Evolutionary conservation across 1,140 invertebrate species (phyloP), one percentile per base, ranked within the genome.

Genomic region (Magallana gigas): DNA sequence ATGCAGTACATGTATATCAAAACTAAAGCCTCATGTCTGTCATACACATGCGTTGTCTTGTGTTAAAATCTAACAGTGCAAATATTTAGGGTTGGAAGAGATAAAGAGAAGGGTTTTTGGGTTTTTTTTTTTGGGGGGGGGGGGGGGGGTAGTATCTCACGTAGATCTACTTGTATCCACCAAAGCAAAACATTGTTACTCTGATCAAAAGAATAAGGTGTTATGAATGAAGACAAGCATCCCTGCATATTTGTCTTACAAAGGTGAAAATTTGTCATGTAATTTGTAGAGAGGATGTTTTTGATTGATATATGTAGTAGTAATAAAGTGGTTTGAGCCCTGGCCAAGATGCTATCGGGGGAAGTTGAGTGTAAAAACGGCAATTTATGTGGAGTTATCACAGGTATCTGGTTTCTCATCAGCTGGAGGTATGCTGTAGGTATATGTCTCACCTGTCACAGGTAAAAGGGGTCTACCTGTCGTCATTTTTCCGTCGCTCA

Each of bases 331-430:
- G 68, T 29, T 76, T 36, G 11, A 76, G 3, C 36, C 23, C 23
- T 76, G 68, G 68, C 8, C 4, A 29, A 76, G 68, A 76, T 76
- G 68, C 68, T 76, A 76, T 76, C 68, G 68, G 68, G 68, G 68
- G 29, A 48, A 76, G 68, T 76, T 76, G 68, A 76, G 23, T 76
- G 68, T 76, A 12, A 76, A 76, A 76, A 29, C 29, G 68, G 23
- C 68, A 29, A 76, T 76, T 76, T 76, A 76, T 76, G 68, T 76
- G 11, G 68, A 18, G 68, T 76, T 76, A 76, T 76, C 68, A 18
- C 68, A 76, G 68, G 8, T 76, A 76, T 76, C 68, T 6, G 68
- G 11, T 76, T 76, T 76, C 68, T 76, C 23, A 76, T 76, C 68
- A 11, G 68, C 23, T 23, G 8, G 8, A 76, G 68, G 64, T 71